Base-by-base conservation (phyloP, 1,140 invertebrate species). In the Thaumetopoea pityocampa region DNA sequence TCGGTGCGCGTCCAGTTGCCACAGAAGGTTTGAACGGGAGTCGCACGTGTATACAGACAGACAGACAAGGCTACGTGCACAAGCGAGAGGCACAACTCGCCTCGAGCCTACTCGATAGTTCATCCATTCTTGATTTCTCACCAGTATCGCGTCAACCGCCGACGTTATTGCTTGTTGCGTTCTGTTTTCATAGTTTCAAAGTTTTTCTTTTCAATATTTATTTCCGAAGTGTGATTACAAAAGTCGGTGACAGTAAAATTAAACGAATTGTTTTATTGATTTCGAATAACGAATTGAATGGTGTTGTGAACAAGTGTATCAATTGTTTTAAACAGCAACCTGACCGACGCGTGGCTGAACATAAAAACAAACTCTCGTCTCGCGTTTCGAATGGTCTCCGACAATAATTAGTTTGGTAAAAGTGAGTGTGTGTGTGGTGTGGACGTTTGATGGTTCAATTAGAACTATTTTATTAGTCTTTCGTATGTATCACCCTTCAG, bases 381-480 rank as follows among this genome's bases (percentile, higher is more conserved):
- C 60, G 62, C 61, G 57, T 72, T 68, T 46, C 53, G 68, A 74
- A 72, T 72, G 68, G 59, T 72, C 67, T 60, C 45, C 56, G 36
- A 43, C 51, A 62, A 60, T 67, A 66, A 76, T 71, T 74, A 74
- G 67, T 78, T 79, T 69, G 60, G 71, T 76, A 77, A 73, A 76
- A 82, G 78, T 82, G 74, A 73, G 74, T 79, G 76, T 71, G 67
- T 82, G n/a, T n/a, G 78, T 72, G 60, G 51, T 67, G 71, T 76
- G 70, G 58, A 77, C 65, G 64, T 50, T 70, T 67, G 63, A 71
- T 69, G 61, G 59, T 71, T 73, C 57, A 72, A 72, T 67, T 69
- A 60, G 65, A 63, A 80, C 65, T 77, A 51, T 48, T 54, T 49
- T 62, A 63, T 49, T 71, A 66, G 56, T 51, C 64, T 66, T 59